These are phyloP conservation scores for Macquaria australasica DNA, from an alignment of 2,113 vertebrate species.

Conservation along the genomic window DNA sequence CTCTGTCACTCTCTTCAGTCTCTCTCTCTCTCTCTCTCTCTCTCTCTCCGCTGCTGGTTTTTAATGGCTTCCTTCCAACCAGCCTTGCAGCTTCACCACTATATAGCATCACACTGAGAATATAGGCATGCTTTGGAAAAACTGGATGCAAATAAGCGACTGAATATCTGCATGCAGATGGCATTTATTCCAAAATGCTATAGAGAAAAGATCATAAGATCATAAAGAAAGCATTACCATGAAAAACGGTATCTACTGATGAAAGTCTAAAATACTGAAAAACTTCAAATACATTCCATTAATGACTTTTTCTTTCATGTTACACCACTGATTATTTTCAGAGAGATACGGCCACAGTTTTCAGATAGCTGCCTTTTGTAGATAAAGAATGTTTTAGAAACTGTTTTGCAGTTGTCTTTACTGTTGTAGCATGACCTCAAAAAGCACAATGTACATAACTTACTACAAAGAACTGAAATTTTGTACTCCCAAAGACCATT, in stretches of 20 bases:
- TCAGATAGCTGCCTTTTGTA: slow-evolving; percentile 7
- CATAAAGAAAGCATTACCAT: slow-evolving; percentile 5
- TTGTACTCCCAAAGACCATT: neutral
- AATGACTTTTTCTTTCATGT: slow-evolving; percentile 32
- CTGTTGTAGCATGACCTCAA: neutral
- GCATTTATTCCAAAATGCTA: slow-evolving; percentile 1
- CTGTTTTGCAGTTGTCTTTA: neutral
- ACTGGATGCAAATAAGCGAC: slow-evolving; percentile 13
- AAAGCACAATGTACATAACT: neutral
- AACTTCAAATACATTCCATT: slow-evolving; percentile 18
- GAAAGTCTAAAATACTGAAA: neutral
- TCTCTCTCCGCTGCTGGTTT: slow-evolving; percentile 24
- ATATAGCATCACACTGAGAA: slow-evolving; percentile 31
- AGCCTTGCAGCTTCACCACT: slow-evolving; percentile 35
- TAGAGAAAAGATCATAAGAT: slow-evolving; percentile 12
- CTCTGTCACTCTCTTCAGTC: slow-evolving; percentile 69
- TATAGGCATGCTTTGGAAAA: slow-evolving; percentile 18
- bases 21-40: slow-evolving; percentile 24
- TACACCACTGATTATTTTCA: slow-evolving; percentile 18
- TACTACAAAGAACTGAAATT: neutral
- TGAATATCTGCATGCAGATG: slow-evolving; percentile 20
- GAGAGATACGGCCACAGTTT: slow-evolving; percentile 2
- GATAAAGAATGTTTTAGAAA: neutral
- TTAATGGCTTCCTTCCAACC: slow-evolving; percentile 64
- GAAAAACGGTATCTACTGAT: slow-evolving; percentile 8